Evolutionary conservation across 2,113 vertebrate genomes (phyloP), one percentile per base, ranked within the genome.

Genomic region (Eupsittula cactorum): DNA sequence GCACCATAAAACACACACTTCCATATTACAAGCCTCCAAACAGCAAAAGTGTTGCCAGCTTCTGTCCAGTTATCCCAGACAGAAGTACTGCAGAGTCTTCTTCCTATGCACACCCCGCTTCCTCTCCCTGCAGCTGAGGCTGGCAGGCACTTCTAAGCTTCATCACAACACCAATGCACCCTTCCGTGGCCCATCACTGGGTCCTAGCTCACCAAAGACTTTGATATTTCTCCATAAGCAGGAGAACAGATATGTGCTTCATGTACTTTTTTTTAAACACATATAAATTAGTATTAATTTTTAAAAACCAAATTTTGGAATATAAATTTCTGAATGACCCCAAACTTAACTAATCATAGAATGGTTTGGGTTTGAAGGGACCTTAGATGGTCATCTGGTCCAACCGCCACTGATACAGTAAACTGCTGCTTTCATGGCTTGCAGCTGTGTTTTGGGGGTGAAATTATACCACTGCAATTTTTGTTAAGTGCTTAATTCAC

Each of bases 101-200:
- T 42, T 70, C 33, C n/a, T 46, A 31, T 4, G 1, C 16, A 44
- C 0, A 1, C 5, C 2, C 10, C 1, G 1, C 18, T 64, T 33
- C 25, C 9, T 57, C 28, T n/a, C 10, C 24, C 29, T 2, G 4
- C 17, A 44, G 20, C 8, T 25, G 10, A 53, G 18, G 10, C n/a
- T 23, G 39, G 25, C 17, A 60, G 31, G 33, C 4, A 1, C 20
- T 82, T 37, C 23, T 17, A 24, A 79, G 11, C 19, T 77, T 67
- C 75, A 67, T 20, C 1, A 0, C 7, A 15, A 47, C 50, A 23
- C 67, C 42, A 42, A 4, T 71, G 19, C 33, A 74, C 11, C 29
- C 7, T 37, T 82, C 19, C 57, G 35, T 25, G 4, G 27, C 39
- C 75, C 35, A n/a, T 23, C 42, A 52, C 24, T 1, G 5, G 49